Base-by-base conservation (phyloP, 1,140 invertebrate genomes). In the Macrobrachium rosenbergii region DNA sequence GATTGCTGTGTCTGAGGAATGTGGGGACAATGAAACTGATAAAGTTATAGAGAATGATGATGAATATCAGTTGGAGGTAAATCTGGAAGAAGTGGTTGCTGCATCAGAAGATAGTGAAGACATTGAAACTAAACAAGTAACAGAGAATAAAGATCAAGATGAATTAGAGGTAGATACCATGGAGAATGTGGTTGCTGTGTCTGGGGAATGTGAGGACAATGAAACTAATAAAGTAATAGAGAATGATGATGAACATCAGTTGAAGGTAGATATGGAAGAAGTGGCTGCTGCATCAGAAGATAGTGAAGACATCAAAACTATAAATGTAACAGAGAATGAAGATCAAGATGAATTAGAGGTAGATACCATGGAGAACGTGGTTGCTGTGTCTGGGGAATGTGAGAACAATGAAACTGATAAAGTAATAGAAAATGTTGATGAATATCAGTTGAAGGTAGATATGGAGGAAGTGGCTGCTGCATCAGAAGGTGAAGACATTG, bases 61-160 rank as follows among this genome's bases (percentile, higher is more conserved):
- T 37, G 28, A 37, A 37, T 37, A 37, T 37, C 28, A 37, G 28
- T 3, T 37, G 28, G 52, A 60, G 14, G 58, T n/a, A 58, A 11
- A 60, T 52, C 8, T 3, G 19, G 43, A 62, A 64, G 21, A 63
- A 19, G 21, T 11, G 28, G 37, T 23, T 60, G n/a, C 10, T 11
- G 78, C 8, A 63, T 43, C 82, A 16, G 64, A 83, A 75, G 69
- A n/a, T n/a, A n/a, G 23, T 11, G 59, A 43, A 64, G n/a, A 23
- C 17, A 75, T 21, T n/a, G 28, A 75, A 19, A 75, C 28, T 14
- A 37, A 5, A 10, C 2, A 75, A 0, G 28, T 10, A 43, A 75
- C 19, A 75, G 23, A 6, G 16, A 16, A 16, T 37, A 16, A 5
- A 75, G 72, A 37, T 37, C 21, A 75, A 37, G 1, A 37, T 37